These are phyloP conservation scores for Chaitophorus viminalis DNA, from an alignment of 2,888 invertebrate species.

Conservation along the genomic window DNA sequence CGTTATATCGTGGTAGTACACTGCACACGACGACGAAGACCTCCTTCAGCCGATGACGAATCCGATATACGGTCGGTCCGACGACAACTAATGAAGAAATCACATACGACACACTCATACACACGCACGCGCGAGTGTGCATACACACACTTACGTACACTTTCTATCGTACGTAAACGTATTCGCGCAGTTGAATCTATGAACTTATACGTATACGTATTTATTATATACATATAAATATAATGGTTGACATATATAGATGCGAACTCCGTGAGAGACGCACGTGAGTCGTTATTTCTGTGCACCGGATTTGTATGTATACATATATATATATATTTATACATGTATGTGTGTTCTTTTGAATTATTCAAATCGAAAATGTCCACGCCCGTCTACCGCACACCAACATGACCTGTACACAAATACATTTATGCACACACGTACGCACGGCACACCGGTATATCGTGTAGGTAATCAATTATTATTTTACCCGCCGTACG, in stretches of 20 bases:
- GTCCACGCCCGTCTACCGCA: slow-evolving; percentile 41
- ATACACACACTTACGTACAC: too few relatives aligned
- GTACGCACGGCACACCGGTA: background rate
- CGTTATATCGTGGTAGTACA: background rate
- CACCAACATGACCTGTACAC: background rate
- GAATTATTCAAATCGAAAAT: slow-evolving; percentile 60
- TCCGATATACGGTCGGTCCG: slow-evolving; percentile 33
- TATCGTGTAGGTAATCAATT: slow-evolving; percentile 48
- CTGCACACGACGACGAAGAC: slow-evolving; percentile 30
- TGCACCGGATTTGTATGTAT: slow-evolving; percentile 28
- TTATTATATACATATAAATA: background rate
- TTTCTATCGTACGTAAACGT: background rate
- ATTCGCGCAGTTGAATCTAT: background rate
- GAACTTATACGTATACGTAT: background rate
- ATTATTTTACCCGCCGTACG: slow-evolving; percentile 32
- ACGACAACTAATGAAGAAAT: slow-evolving; percentile 51
- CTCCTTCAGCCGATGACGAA: slow-evolving; percentile 31
- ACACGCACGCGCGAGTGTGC: too few relatives aligned
- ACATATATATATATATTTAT: too few relatives aligned
- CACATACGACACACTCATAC: slow-evolving; percentile 45
- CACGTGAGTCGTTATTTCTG: background rate
- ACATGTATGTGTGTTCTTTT: slow-evolving; percentile 24
- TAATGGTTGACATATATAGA: background rate
- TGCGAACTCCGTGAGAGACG: background rate
- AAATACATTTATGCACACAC: background rate